A percentile compares a stretch with the other conserved stretches of the same genome.
Evolutionary conservation across 2,888 invertebrate species (phyloP).

Genomic region (Acrobasis consociella): DNA sequence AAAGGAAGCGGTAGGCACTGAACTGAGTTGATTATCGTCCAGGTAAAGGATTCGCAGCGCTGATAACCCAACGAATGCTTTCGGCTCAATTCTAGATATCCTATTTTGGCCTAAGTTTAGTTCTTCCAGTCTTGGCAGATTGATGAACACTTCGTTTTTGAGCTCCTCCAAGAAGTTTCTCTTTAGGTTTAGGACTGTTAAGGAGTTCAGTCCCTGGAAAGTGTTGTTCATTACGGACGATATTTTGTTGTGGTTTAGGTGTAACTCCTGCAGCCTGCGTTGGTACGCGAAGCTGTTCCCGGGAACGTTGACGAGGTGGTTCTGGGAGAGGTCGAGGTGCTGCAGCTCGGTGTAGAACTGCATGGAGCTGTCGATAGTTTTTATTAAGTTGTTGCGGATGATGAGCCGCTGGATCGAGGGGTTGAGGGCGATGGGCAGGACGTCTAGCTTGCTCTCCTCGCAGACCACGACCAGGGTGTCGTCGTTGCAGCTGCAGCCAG

Average conservation of each 20-base stretch:
- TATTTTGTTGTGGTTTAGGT: constrained; percentile 92
- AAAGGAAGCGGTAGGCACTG: constrained; percentile 89
- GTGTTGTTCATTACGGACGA: constrained; percentile 91
- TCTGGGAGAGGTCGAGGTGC: constrained; percentile 92
- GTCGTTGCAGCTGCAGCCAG: constrained; percentile 94
- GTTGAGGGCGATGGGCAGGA: constrained; percentile 94
- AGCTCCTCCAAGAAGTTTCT: constrained; percentile 92
- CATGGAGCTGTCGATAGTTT: constrained; percentile 94
- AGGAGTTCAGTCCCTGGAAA: constrained; percentile 88
- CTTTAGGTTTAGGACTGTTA: constrained; percentile 91
- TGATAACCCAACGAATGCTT: constrained; percentile 88
- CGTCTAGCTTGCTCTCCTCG: constrained; percentile 92
- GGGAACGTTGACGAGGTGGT: constrained; percentile 92
- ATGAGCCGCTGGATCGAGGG: constrained; percentile 94
- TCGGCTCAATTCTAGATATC: constrained; percentile 89
- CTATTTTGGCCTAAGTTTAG: constrained; percentile 93
- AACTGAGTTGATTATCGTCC: constrained; percentile 91
- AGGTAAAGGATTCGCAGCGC: constrained; percentile 91
- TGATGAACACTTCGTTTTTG: constrained; percentile 88
- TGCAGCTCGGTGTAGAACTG: constrained; percentile 94
- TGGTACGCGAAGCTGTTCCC: constrained; percentile 90
- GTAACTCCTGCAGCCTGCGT: constrained; percentile 90
- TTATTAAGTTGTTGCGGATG: constrained; percentile 92
- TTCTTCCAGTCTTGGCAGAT: constrained; percentile 90
- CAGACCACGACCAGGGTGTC: constrained; percentile 94